These are phyloP conservation scores for Nudaria mundana DNA, from an alignment of 2,888 invertebrate species.

Conservation along the genomic window DNA sequence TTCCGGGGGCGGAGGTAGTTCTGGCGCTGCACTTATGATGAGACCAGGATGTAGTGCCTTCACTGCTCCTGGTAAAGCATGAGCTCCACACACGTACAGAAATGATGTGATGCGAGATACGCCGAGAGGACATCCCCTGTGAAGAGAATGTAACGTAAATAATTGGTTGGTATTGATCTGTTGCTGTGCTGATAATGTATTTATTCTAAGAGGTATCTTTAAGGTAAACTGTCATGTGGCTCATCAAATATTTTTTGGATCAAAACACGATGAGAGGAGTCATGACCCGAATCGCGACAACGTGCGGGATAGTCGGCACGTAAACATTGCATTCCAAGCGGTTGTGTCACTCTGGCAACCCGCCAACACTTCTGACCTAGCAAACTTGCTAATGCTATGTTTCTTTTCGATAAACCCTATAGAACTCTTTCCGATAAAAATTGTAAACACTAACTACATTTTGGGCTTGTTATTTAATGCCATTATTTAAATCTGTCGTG, in stretches of 20 bases:
- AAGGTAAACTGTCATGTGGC: too few relatives aligned
- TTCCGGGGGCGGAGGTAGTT: constrained; percentile 86
- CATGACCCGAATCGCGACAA: constrained; percentile 48
- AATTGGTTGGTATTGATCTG: too few relatives aligned
- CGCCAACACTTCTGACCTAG: constrained; percentile 69
- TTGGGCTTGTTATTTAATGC: too few relatives aligned
- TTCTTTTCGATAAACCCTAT: constrained; percentile 22
- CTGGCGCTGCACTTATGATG: constrained; percentile 91
- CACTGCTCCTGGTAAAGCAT: constrained; percentile 85
- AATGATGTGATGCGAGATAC: constrained; percentile 87
- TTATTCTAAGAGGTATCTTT: too few relatives aligned
- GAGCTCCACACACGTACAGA: constrained; percentile 90
- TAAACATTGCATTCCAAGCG: constrained; percentile 68
- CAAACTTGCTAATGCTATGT: constrained; percentile 49
- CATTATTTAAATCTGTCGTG: too few relatives aligned
- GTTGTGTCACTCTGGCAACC: constrained; percentile 68
- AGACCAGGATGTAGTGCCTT: constrained; percentile 86
- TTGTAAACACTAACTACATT: background rate
- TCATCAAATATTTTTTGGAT: too few relatives aligned
- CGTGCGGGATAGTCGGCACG: constrained; percentile 48
- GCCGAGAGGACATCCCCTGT: constrained; percentile 78
- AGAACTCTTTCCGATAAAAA: constrained; percentile 9
- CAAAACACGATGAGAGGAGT: constrained; percentile 38
- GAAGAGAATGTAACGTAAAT: constrained; percentile 10
- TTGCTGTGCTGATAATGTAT: too few relatives aligned